phyloP scores from a whole-genome alignment of 1,140 invertebrate species.

The Drosophila lacertosa region DNA sequence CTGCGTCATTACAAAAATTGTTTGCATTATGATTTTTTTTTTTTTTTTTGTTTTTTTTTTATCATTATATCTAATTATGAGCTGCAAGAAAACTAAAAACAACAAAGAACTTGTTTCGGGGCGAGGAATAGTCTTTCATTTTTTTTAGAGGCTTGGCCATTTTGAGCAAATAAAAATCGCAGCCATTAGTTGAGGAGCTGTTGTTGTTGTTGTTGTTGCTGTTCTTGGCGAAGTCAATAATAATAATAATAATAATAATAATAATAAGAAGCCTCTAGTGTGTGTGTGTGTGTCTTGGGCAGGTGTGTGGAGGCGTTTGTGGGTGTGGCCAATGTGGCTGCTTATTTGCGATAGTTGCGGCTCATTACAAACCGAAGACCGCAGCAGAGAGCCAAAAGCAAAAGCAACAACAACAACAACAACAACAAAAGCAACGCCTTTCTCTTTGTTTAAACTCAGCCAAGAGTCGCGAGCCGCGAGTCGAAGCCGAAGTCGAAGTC shows the following conservation, averaged over 20 bases:
- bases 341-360: constrained; percentile 69
- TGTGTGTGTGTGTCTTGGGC: constrained; percentile 8
- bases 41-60: constrained; percentile 15
- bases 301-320: constrained; percentile 47
- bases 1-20: constrained; percentile 64
- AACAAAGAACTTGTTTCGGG: constrained; percentile 43
- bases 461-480: not conserved
- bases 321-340: constrained; percentile 56
- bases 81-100: constrained; percentile 49
- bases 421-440: constrained; percentile 58
- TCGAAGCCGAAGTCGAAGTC: constrained; percentile 12
- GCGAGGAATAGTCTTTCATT: not conserved
- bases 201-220: not conserved
- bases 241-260: no score
- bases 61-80: constrained; percentile 72
- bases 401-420: constrained; percentile 15
- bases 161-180: constrained; percentile 44
- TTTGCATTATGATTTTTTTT: constrained; percentile 59
- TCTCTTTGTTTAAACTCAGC: constrained; percentile 62
- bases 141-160: constrained; percentile 50
- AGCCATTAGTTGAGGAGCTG: constrained; percentile 30
- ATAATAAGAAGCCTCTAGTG: constrained; percentile 4
- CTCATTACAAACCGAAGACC: constrained; percentile 60
- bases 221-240: constrained; percentile 19
- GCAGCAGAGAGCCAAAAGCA: constrained; percentile 4